Evolutionary conservation across 1,140 invertebrate genomes (phyloP), one percentile per base, ranked within the genome.

Genomic region (Xylocopa sonorina): DNA sequence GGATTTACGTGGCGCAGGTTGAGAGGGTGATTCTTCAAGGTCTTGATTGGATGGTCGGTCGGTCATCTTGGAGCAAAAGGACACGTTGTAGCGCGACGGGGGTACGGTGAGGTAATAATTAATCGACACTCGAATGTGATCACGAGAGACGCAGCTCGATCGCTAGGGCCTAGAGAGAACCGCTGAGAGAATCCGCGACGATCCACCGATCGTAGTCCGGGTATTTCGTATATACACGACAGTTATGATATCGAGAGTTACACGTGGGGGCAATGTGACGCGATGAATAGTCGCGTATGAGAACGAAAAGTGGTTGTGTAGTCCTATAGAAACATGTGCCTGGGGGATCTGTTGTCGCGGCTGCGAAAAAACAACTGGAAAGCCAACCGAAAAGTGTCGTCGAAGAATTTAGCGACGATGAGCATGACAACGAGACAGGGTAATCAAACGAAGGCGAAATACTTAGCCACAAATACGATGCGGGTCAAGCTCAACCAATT

Each of bases 31-130:
- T 78, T 73, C 21, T 77, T 41, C 4, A 60, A 24, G 69, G 50
- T 69, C n/a, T n/a, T n/a, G 80, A 73, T 86, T 60, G 83, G 81
- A 80, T 80, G 84, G 84, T 86, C 83, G 84, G 83, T 85, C 83
- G 84, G 83, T 85, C 82, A 80, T 85, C 72, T 83, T 80, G 81
- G 83, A 83, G 55, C 77, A 82, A n/a, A n/a, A 75, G 84, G 80
- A 83, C 83, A 66, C 85, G 77, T 85, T 86, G 75, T 67, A 67
- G 77, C 85, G 83, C 83, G 85, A 84, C 66, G 83, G 84, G 84
- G 80, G 72, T 86, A 85, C 83, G 83, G 83, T 82, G 74, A 83
- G 83, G 68, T 69, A n/a, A 27, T 60, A 63, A 78, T 76, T 82
- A 85, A 82, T 82, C 84, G 83, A 86, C 80, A 75, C 82, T 86